Evolutionary conservation across 2,888 invertebrate species (phyloP), one percentile per base, ranked within the genome.

Genomic region (Tipula unca): DNA sequence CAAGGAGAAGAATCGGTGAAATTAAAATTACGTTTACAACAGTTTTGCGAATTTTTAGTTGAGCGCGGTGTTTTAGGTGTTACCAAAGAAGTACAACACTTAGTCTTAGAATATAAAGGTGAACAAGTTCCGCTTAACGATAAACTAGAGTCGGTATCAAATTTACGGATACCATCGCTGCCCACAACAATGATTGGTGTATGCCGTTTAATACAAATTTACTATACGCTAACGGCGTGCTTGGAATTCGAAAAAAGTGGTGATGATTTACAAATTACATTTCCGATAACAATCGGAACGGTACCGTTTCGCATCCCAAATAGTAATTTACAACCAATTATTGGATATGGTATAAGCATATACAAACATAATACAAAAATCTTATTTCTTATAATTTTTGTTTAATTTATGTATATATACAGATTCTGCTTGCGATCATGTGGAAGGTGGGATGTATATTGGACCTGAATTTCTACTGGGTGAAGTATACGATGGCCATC

Each of bases 311-410:
- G 85, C 48, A 85, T 85, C 48, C 85, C 85, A 39, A 85, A 85
- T 29, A 85, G 85, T 85, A 85, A 85, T 85, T 85, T 85, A 85
- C 85, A 85, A 85, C 85, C 85, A 85, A 85, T 85, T 4, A 13
- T 85, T 14, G 42, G 42, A 6, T 85, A 85, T 48, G 85, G 85
- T 85, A n/a, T n/a, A 29, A 25, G 42, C n/a, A 2, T 17, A n/a
- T 2, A 32, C 6, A 32, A 6, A 6, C 6, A 2, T 32, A 32
- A 32, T 32, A 6, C 4, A 2, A 32, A 32, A 6, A 32, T 6
- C 4, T 32, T 32, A 32, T 4, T 6, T 32, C 3, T 32, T 6
- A 32, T 6, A 1, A 32, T 32, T 32, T 32, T 32, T 32, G 2
- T 32, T 32, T 32, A 6, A 0, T 32, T 32, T 1, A 32, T 32